These are phyloP conservation scores for Diachasmimorpha longicaudata DNA, from an alignment of 1,140 invertebrate species.

Conservation along the genomic window DNA sequence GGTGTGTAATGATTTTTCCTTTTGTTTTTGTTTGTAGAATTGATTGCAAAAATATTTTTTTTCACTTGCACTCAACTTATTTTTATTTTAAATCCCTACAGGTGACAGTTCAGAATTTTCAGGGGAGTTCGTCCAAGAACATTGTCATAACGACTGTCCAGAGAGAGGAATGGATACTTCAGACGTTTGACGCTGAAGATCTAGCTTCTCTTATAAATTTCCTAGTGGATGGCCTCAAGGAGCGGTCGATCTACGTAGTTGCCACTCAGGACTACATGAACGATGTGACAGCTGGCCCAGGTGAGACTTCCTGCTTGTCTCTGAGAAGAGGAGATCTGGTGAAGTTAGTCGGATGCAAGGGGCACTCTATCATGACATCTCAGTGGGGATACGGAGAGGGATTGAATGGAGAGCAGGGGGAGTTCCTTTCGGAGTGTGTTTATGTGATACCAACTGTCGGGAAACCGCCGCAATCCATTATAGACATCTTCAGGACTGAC, in stretches of 20 bases:
- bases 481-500: conserved; percentile 67
- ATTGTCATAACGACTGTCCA: conserved; percentile 83
- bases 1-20: too few relatives aligned
- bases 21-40: too few relatives aligned
- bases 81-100: too few relatives aligned
- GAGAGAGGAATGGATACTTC: conserved; percentile 89
- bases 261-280: conserved; percentile 78
- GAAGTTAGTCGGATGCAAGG: conserved; percentile 75
- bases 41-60: too few relatives aligned
- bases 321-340: conserved; percentile 86
- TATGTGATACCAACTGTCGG: conserved; percentile 85
- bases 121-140: conserved; percentile 65
- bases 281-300: conserved; percentile 44
- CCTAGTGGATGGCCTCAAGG: conserved; percentile 86
- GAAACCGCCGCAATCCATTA: conserved; percentile 68
- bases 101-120: conserved; percentile 71
- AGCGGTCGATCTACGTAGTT: conserved; percentile 83
- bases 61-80: too few relatives aligned
- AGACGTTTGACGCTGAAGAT: conserved; percentile 87
- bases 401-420: conserved; percentile 72
- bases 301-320: conserved; percentile 66
- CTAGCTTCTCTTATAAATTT: conserved; percentile 83
- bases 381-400: conserved; percentile 77
- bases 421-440: conserved; percentile 87
- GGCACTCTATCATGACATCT: conserved; percentile 75